phyloP scores from a whole-genome alignment of 2,888 invertebrate genomes.

The Hartigia nigra region DNA sequence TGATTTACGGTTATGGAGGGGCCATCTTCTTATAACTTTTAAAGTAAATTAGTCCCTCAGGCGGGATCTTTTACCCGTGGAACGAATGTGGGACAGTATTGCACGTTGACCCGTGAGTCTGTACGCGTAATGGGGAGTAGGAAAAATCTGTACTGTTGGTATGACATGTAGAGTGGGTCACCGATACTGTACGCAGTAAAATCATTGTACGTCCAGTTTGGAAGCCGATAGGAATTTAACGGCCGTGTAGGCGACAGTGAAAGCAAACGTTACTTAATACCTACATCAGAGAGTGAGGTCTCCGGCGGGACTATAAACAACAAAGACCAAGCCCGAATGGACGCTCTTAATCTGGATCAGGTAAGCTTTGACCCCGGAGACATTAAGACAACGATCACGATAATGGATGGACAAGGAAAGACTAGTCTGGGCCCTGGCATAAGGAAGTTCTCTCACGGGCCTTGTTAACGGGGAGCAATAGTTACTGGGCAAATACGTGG shows the following conservation, averaged over 20 bases:
- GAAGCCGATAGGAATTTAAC: slow-evolving; percentile 44
- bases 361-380: slow-evolving; percentile 18
- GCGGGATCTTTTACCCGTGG: not conserved
- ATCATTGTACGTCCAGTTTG: not conserved
- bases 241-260: slow-evolving; percentile 58
- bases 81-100: not conserved
- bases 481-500: not conserved
- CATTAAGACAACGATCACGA: slow-evolving; percentile 19
- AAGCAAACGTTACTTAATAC: slow-evolving; percentile 58
- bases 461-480: not conserved
- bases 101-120: not conserved
- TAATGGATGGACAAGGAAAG: not conserved
- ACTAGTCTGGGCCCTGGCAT: not conserved
- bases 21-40: not conserved
- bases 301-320: slow-evolving; percentile 36
- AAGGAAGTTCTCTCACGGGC: not conserved
- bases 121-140: not conserved
- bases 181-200: not conserved
- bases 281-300: slow-evolving; percentile 38
- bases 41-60: not conserved
- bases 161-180: not conserved
- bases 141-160: not conserved
- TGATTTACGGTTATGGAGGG: not conserved
- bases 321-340: slow-evolving; percentile 39
- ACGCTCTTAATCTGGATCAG: slow-evolving; percentile 14